Percentiles rank a stretch among this genome's conserved stretches.
Evolutionary conservation across 2,113 vertebrate genomes (phyloP).

Genomic region (Chionodraco myersi): DNA sequence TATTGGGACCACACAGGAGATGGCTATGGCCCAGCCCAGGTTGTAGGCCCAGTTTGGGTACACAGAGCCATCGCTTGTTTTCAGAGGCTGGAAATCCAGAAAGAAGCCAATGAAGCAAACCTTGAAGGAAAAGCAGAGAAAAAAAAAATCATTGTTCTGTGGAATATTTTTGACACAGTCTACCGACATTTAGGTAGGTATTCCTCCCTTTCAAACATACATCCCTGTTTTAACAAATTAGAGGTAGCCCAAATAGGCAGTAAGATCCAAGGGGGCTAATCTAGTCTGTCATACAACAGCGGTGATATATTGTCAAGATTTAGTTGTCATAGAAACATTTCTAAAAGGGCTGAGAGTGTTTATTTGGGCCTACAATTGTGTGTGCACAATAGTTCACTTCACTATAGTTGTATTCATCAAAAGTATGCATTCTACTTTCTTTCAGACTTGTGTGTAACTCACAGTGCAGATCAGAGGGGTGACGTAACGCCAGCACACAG

Average conservation of each 20-base stretch:
- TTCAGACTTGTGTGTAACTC: constrained; percentile 8
- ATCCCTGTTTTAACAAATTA: too few relatives aligned
- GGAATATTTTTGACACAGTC: too few relatives aligned
- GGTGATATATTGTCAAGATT: too few relatives aligned
- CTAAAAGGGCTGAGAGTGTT: too few relatives aligned
- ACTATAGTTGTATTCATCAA: background rate
- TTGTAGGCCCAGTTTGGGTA: constrained; percentile 68
- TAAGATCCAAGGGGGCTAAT: too few relatives aligned
- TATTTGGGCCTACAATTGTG: too few relatives aligned
- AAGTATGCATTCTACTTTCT: background rate
- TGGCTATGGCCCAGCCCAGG: constrained; percentile 64
- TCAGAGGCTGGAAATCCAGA: constrained; percentile 64
- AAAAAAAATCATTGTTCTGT: background rate
- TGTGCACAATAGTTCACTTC: too few relatives aligned
- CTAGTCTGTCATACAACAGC: too few relatives aligned
- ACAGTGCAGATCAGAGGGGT: constrained; percentile 60
- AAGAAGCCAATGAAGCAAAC: constrained; percentile 56
- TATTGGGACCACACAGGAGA: constrained; percentile 57
- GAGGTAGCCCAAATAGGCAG: too few relatives aligned
- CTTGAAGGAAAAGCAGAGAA: constrained; percentile 34
- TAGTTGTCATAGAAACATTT: too few relatives aligned
- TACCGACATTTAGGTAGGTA: too few relatives aligned
- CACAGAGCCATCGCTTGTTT: constrained; percentile 33
- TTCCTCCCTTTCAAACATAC: too few relatives aligned
- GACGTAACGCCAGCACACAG: constrained; percentile 63